Conservation (phyloP, 2,888 invertebrate species). For the Lepas anatifera region DNA sequence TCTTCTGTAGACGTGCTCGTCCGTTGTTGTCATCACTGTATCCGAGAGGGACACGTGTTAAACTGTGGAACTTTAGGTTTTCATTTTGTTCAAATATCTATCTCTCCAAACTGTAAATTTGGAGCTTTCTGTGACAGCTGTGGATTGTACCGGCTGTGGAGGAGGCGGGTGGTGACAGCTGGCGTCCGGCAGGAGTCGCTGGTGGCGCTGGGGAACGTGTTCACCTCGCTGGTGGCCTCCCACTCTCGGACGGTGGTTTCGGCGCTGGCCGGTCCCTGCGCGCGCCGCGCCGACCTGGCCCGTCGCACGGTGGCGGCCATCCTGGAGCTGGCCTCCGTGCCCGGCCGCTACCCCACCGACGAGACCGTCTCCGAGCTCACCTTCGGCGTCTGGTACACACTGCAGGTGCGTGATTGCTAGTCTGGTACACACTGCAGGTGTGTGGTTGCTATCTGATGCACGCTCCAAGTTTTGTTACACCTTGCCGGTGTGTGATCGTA, state of each 20-base stretch:
- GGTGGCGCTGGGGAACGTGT: slow-evolving; percentile 7
- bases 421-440: neutral
- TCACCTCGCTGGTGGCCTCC: slow-evolving; percentile 2
- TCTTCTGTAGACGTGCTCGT: too few relatives aligned
- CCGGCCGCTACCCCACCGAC: slow-evolving; percentile 5
- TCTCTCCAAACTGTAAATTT: too few relatives aligned
- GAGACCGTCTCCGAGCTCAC: slow-evolving; percentile 12
- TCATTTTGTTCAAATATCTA: too few relatives aligned
- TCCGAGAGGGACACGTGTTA: too few relatives aligned
- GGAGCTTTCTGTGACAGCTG: too few relatives aligned
- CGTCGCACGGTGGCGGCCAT: neutral
- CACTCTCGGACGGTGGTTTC: neutral
- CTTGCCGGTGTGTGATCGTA: neutral
- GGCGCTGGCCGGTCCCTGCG: neutral
- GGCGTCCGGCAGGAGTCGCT: neutral
- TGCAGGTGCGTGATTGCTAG: neutral
- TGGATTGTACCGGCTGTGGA: too few relatives aligned
- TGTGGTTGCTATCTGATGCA: too few relatives aligned
- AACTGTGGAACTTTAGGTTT: too few relatives aligned
- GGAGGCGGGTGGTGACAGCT: neutral
- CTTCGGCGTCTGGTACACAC: slow-evolving; percentile 12
- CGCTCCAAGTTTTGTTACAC: too few relatives aligned
- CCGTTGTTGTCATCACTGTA: too few relatives aligned
- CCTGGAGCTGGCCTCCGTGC: slow-evolving; percentile 3
- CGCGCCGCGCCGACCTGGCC: neutral